Evolutionary conservation across 1,140 invertebrate genomes (phyloP), one percentile per base, ranked within the genome.

Genomic region (Meloidogyne floridensis): DNA sequence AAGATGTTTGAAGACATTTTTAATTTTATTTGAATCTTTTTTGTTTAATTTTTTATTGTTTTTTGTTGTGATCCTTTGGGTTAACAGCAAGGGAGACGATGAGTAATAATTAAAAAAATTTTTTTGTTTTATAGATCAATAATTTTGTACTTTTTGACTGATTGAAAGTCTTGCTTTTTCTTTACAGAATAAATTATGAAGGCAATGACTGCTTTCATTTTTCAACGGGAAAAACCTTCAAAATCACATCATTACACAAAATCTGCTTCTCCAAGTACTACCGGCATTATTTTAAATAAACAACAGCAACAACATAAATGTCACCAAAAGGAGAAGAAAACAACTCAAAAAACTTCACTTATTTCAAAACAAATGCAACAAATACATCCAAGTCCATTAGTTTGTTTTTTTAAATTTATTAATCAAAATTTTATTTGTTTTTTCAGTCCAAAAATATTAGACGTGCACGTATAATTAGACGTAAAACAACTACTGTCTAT

Each of bases 401-500:
- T 83, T 32, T 32, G 32, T 32, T 32, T 32, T 32, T 32, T 32
- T 32, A 32, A 32, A 32, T 32, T 32, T 32, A 32, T 32, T 32
- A 32, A 32, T 32, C 2, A 32, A 32, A 32, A 32, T 32, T 32
- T 32, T 32, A 32, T 32, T 32, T 32, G 2, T 32, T 32, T 32
- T 32, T 32, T 2, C 32, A 32, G 32, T 32, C 32, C 32, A 32
- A 32, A 32, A 32, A 32, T 32, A 32, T 32, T 20, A 32, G 82
- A 65, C 54, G 84, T 32, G 84, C 84, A n/a, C 83, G 84, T 10
- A n/a, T 85, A 18, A 85, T 85, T 54, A 80, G 84, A 15, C 73
- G 84, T 47, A 18, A 54, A 15, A 85, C 84, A 11, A 85, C 84
- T 18, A 87, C 85, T 65, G 85, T 87, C 3, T 85, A 85, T 59